Conservation (phyloP, 1,140 invertebrate genomes). For the Drosophila pandora region DNA sequence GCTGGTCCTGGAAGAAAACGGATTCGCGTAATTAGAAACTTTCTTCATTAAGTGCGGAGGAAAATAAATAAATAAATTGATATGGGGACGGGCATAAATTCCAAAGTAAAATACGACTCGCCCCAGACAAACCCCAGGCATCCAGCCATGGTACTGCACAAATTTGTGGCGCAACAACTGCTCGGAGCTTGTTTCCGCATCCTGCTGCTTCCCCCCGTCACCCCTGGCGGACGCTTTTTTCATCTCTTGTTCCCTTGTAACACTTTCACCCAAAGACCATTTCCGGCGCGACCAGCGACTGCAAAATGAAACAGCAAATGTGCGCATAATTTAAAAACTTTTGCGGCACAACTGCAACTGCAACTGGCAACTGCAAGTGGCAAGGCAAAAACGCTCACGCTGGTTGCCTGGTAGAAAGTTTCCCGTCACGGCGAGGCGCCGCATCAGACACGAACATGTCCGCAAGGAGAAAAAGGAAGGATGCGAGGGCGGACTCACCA, state of each 20-base stretch:
- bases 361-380: slow-evolving; percentile 55
- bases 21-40: slow-evolving; percentile 73
- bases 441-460: slow-evolving; percentile 70
- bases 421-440: slow-evolving; percentile 51
- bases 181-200: slow-evolving; percentile 58
- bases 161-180: slow-evolving; percentile 70
- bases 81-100: slow-evolving; percentile 69
- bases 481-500: not conserved
- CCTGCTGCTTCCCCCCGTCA: not conserved
- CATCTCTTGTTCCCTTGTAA: slow-evolving; percentile 46
- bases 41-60: slow-evolving; percentile 74
- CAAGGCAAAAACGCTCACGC: slow-evolving; percentile 58
- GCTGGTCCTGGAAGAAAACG: slow-evolving; percentile 51
- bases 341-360: slow-evolving; percentile 76
- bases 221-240: slow-evolving; percentile 6
- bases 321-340: slow-evolving; percentile 81
- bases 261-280: slow-evolving; percentile 80
- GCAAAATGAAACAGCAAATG: slow-evolving; percentile 68
- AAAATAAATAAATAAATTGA: slow-evolving; percentile 80
- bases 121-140: not conserved
- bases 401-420: slow-evolving; percentile 43
- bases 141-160: slow-evolving; percentile 20
- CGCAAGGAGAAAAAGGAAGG: slow-evolving; percentile 13
- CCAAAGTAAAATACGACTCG: slow-evolving; percentile 34
- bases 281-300: slow-evolving; percentile 64